Percentiles rank a stretch among this genome's conserved stretches.
These are phyloP conservation scores for Pipistrellus nathusii DNA, from an alignment of 2,797 vertebrate species.

Conservation along the genomic window DNA sequence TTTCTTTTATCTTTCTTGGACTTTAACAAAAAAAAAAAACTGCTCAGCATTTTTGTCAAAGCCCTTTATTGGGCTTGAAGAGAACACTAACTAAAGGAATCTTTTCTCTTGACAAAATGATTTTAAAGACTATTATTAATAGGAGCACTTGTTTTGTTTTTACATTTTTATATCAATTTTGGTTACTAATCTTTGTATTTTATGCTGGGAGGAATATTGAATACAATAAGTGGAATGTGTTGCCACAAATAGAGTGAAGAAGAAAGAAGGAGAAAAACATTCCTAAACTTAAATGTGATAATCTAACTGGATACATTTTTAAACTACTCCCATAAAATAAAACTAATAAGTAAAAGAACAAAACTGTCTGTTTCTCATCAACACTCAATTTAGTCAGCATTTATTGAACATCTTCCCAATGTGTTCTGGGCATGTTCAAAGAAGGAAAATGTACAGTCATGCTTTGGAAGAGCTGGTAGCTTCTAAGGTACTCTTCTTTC, in stretches of 20 bases:
- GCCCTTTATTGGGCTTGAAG: background rate
- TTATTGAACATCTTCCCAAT: background rate
- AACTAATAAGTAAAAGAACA: background rate
- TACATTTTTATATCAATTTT: background rate
- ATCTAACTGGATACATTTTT: slow-evolving; percentile 51
- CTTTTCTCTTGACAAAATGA: background rate
- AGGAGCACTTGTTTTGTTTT: background rate
- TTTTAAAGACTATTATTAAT: slow-evolving; percentile 15
- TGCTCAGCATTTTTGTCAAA: background rate
- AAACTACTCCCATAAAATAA: slow-evolving; percentile 38
- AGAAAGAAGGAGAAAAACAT: slow-evolving; percentile 48
- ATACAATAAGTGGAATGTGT: background rate
- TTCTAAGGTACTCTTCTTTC: background rate
- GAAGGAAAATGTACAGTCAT: background rate
- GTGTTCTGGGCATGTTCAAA: background rate
- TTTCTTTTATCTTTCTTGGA: background rate
- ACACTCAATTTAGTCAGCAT: slow-evolving; percentile 12
- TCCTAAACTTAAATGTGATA: slow-evolving; percentile 60
- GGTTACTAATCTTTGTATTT: slow-evolving; percentile 13
- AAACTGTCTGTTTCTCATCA: slow-evolving; percentile 56
- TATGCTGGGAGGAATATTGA: background rate
- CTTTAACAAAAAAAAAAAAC: slow-evolving; percentile 28
- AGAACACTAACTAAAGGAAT: background rate
- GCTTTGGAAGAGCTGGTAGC: background rate
- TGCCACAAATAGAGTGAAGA: slow-evolving; percentile 21